Percentiles rank a stretch among this genome's conserved stretches.
Conservation (phyloP, 37 sponge, comb jelly and placozoan genomes). For the Hexactinellida sp. region DNA sequence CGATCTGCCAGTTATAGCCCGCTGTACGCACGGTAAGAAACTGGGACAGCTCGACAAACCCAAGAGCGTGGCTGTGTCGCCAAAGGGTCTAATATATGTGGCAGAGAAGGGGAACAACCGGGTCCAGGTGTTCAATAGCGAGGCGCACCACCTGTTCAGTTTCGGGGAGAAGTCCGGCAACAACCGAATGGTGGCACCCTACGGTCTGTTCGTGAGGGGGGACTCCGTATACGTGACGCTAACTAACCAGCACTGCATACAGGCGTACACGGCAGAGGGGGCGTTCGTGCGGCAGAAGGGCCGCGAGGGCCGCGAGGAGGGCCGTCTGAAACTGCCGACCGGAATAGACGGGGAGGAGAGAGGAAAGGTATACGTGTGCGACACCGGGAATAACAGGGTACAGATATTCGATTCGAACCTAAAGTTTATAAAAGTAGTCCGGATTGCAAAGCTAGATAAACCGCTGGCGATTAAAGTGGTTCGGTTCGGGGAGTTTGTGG, state of each 20-base stretch:
- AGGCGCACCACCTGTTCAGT: background rate
- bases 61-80: background rate
- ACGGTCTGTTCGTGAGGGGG: background rate
- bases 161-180: background rate
- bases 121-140: background rate
- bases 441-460: background rate
- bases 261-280: background rate
- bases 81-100: background rate
- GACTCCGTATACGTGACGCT: background rate
- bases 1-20: background rate
- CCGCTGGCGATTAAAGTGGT: background rate
- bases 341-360: background rate
- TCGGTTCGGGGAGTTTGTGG: background rate
- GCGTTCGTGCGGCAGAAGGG: background rate
- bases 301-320: background rate
- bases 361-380: background rate
- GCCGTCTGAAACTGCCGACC: background rate
- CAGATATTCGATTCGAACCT: background rate
- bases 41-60: slow-evolving; percentile 2
- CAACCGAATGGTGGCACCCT: background rate
- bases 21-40: background rate
- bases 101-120: slow-evolving; percentile 9
- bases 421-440: background rate
- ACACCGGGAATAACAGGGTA: background rate
- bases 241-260: background rate